Percentiles rank a stretch among this genome's conserved stretches.
phyloP scores from a whole-genome alignment of 1,140 invertebrate species.

The Bombus superbus region DNA sequence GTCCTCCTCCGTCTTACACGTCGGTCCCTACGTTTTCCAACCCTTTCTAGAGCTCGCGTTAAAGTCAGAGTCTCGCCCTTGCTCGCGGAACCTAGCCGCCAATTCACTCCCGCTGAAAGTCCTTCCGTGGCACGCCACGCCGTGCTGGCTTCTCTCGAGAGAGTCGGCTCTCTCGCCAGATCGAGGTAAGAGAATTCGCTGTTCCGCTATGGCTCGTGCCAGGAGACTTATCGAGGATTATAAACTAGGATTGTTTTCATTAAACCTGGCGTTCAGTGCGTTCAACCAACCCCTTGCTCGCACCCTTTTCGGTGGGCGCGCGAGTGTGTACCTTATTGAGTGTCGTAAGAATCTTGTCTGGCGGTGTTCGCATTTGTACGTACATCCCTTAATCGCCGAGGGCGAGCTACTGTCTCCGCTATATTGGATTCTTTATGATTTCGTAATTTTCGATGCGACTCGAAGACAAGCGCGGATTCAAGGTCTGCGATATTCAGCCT shows the following conservation, averaged over 20 bases:
- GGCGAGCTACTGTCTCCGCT: background rate
- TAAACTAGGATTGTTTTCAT: constrained; percentile 76
- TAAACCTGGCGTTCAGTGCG: constrained; percentile 58
- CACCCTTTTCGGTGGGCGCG: constrained; percentile 22
- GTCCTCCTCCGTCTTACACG: constrained; percentile 4
- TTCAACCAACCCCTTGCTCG: background rate
- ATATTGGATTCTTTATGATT: background rate
- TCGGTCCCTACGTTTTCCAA: constrained; percentile 43
- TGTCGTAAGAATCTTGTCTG: constrained; percentile 40
- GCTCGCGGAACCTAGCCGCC: constrained; percentile 47
- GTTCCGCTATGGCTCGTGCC: constrained; percentile 55
- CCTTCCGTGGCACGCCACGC: constrained; percentile 5
- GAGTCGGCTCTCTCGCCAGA: constrained; percentile 13
- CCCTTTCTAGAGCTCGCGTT: constrained; percentile 53
- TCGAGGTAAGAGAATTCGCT: constrained; percentile 75
- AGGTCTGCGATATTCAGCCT: too few species aligned
- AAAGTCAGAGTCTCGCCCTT: constrained; percentile 38
- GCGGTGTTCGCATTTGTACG: background rate
- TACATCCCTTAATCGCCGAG: background rate
- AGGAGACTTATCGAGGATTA: constrained; percentile 71
- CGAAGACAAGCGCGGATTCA: too few species aligned
- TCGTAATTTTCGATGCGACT: too few species aligned
- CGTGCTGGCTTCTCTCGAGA: background rate
- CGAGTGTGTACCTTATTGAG: constrained; percentile 53
- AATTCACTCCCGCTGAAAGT: constrained; percentile 45